Conservation (phyloP, 2,888 invertebrate genomes). For the Poecilus cupreus region DNA sequence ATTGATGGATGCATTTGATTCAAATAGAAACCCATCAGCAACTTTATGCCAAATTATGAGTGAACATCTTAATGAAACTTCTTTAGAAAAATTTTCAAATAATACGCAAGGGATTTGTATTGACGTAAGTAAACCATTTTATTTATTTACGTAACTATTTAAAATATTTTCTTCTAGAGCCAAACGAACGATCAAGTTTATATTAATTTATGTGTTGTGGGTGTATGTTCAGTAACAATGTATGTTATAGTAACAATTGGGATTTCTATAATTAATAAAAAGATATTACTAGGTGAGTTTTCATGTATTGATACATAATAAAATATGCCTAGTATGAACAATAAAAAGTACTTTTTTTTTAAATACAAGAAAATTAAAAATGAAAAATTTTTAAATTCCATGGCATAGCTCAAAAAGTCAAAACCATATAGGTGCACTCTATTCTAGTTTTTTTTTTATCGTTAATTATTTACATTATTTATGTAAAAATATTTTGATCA, state of each 20-base stretch:
- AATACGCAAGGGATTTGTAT: neutral
- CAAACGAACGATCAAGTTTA: slow-evolving; percentile 16
- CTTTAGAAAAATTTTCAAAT: neutral
- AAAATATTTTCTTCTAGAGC: neutral
- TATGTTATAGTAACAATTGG: neutral
- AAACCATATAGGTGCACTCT: no score
- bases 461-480: no score
- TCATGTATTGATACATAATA: no score
- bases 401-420: no score
- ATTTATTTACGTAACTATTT: neutral
- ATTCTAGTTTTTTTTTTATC: no score
- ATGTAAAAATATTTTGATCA: no score
- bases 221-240: neutral
- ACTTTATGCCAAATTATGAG: neutral
- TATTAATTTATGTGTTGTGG: slow-evolving; percentile 1
- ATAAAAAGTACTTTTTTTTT: no score
- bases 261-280: slow-evolving; percentile 4
- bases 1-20: slow-evolving; percentile 11
- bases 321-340: no score
- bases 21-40: neutral
- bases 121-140: neutral
- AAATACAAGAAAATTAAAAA: no score
- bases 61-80: neutral
- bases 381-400: no score
- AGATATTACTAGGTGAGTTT: neutral